Evolutionary conservation across 2,113 vertebrate genomes (phyloP).

Genomic region (Crotalus horridus): DNA sequence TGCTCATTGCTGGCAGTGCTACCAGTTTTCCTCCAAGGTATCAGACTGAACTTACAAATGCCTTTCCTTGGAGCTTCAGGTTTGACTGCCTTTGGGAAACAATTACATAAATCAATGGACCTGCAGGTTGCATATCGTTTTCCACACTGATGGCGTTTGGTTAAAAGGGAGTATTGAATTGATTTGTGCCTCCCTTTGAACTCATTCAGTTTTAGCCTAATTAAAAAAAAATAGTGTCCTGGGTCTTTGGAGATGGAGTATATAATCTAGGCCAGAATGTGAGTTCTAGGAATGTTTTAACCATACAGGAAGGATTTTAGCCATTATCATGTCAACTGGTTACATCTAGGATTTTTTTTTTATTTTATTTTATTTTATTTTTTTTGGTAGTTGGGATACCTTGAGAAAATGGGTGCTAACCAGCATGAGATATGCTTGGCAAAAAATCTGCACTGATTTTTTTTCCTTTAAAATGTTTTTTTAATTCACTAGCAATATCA

Average conservation of each 20-base stretch:
- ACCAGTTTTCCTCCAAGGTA: background rate
- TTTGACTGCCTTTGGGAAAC: background rate
- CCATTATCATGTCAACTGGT: background rate
- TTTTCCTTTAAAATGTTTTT: background rate
- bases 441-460: background rate
- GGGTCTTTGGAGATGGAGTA: background rate
- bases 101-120: background rate
- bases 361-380: background rate
- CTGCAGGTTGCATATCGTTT: background rate
- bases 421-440: background rate
- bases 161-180: background rate
- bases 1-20: background rate
- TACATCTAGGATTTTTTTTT: background rate
- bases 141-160: background rate
- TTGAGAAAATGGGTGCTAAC: background rate
- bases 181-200: background rate
- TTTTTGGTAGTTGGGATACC: background rate
- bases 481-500: background rate
- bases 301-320: background rate
- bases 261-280: background rate
- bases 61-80: background rate
- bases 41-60: background rate
- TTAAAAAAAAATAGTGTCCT: background rate
- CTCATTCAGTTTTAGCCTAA: background rate
- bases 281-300: background rate